Evolutionary conservation across 2,797 vertebrate species (phyloP).

Genomic region (Pseudotriccus pelzelni): DNA sequence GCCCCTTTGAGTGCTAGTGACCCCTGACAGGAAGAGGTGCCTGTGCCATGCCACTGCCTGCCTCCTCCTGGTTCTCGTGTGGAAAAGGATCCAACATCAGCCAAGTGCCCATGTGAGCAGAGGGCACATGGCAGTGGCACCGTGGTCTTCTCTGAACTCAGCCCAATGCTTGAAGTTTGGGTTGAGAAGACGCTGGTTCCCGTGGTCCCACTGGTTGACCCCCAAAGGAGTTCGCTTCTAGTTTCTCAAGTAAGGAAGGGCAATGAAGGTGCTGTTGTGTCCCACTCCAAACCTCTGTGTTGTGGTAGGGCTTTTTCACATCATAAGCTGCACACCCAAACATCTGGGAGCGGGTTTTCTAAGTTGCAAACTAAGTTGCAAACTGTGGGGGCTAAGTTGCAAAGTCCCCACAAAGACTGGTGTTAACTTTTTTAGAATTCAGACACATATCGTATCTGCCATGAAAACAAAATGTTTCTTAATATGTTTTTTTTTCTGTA

Average conservation of each 20-base stretch:
- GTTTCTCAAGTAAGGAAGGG: neutral
- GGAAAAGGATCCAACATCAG: fast-evolving
- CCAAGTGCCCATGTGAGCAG: fast-evolving
- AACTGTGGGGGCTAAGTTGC: too few relatives aligned
- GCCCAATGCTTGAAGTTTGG: fast-evolving
- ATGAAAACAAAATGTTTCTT: neutral
- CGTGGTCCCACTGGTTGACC: fast-evolving
- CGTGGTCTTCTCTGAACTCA: fast-evolving
- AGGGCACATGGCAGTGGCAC: fast-evolving
- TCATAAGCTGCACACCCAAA: neutral
- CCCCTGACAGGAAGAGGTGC: fast-evolving
- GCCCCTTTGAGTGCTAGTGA: too few relatives aligned
- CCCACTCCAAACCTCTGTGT: neutral
- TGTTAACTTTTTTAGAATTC: neutral
- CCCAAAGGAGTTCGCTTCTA: neutral
- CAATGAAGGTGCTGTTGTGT: neutral
- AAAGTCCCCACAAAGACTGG: neutral
- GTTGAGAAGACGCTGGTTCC: neutral
- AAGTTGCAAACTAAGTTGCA: too few relatives aligned
- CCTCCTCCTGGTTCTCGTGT: neutral
- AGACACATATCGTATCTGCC: fast-evolving
- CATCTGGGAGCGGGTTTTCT: neutral
- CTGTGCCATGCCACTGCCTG: fast-evolving
- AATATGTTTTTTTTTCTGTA: neutral
- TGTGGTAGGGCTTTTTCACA: neutral